phyloP scores from a whole-genome alignment of 1,140 invertebrate genomes.

The Eurosta solidaginis region DNA sequence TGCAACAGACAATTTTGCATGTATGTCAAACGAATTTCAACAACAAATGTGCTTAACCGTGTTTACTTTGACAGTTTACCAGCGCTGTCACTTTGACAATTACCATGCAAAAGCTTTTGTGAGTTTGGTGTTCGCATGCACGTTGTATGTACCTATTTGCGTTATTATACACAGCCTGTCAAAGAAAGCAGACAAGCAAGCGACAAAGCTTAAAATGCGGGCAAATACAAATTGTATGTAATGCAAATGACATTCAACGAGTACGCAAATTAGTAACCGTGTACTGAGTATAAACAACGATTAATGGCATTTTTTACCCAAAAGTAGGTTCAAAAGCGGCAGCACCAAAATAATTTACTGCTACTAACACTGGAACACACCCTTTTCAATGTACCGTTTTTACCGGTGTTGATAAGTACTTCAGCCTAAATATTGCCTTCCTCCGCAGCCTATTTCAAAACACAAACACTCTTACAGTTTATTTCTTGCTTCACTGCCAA shows the following conservation, averaged over 20 bases:
- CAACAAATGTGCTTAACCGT: neutral
- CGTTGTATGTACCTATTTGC: neutral
- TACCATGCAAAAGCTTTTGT: neutral
- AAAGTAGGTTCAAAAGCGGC: neutral
- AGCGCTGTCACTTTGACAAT: constrained; percentile 1
- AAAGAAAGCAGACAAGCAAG: neutral
- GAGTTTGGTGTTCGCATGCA: too few species aligned
- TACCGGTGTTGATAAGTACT: neutral
- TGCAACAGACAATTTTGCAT: neutral
- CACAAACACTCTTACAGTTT: neutral
- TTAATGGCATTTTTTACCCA: neutral
- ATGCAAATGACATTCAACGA: neutral
- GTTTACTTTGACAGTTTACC: neutral
- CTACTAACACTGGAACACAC: neutral
- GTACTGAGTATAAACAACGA: neutral
- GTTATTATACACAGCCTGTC: neutral
- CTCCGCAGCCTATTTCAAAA: neutral
- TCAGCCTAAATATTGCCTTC: too few species aligned
- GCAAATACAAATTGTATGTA: neutral
- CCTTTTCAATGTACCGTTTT: neutral
- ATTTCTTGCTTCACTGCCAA: constrained; percentile 7
- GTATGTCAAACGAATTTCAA: neutral
- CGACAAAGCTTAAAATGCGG: neutral
- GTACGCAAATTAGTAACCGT: neutral
- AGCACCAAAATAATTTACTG: neutral